Base-by-base conservation (phyloP, 2,888 invertebrate species). In the Erpobdella octoculata region DNA sequence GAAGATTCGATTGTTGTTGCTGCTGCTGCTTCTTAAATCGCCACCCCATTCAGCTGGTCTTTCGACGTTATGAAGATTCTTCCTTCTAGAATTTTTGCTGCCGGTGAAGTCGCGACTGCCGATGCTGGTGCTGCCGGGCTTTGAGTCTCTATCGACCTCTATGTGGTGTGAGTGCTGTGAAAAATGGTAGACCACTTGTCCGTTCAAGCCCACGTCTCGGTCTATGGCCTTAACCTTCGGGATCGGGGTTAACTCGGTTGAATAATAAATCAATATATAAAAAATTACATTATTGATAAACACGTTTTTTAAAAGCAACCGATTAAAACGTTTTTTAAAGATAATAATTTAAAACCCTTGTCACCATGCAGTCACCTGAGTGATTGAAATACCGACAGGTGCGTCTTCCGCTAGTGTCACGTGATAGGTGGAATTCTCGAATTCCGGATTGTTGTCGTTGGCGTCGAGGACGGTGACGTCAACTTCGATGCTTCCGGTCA, bases 401-500 rank as follows among this genome's bases (percentile, higher is more conserved):
- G 72, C 70, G 59, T 73, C 70, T 65, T 76, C 76, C 31, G 28
- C 28, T n/a, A 76, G 62, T 4, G 61, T 73, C 18, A 74, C 72
- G 48, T 74, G 72, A 37, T 75, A 76, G 21, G 76, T 74, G 48
- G 68, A 31, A 67, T 76, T 76, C 21, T 71, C 74, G 65, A 76
- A 76, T 70, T 66, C 71, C 12, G 76, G 76, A 31, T 62, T 71
- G 70, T 76, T 74, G 61, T 76, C 76, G 65, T 76, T 76, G 35
- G 75, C 73, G 71, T 76, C 76, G 35, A 73, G 59, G 21, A 76
- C 72, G n/a, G 53, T 68, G 21, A 76, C 62, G 37, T 67, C 69
- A 3, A 76, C 66, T 5, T 73, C 68, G n/a, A 76, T 70, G n/a
- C 72, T 72, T 4, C 76, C 76, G 6, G 75, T 72, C 25, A 68